Evolutionary conservation across 2,888 invertebrate genomes (phyloP).

Genomic region (Hyppa rectilinea): DNA sequence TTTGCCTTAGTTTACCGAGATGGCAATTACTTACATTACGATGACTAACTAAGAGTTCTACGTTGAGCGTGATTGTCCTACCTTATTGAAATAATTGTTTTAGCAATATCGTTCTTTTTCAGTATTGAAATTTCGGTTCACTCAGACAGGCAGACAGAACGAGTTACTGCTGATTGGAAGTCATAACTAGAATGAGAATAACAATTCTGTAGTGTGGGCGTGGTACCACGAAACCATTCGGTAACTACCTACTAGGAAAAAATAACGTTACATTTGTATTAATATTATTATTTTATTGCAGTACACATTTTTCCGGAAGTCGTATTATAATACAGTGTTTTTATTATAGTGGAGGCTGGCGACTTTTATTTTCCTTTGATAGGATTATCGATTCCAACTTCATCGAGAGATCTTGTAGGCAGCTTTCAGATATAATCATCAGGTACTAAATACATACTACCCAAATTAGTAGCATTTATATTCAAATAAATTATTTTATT

Average conservation of each 20-base stretch:
- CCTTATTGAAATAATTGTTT: constrained; percentile 20
- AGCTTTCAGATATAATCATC: too few relatives aligned
- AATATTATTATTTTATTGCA: background rate
- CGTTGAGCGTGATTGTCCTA: background rate
- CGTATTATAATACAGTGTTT: constrained; percentile 19
- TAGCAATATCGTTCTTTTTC: constrained; percentile 18
- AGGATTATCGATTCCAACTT: constrained; percentile 1
- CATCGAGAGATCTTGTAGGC: background rate
- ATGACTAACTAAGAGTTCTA: background rate
- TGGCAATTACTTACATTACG: background rate
- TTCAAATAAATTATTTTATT: too few relatives aligned
- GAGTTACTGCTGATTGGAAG: background rate
- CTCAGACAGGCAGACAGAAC: background rate
- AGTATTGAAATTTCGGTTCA: background rate
- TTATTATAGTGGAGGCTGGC: constrained; percentile 2
- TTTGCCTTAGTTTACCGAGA: background rate
- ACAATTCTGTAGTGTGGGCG: too few relatives aligned
- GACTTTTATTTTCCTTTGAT: constrained; percentile 7
- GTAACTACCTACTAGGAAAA: background rate
- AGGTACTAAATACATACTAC: too few relatives aligned
- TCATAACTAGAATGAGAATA: constrained; percentile 1
- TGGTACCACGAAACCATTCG: background rate
- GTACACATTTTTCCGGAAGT: background rate
- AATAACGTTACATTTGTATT: background rate
- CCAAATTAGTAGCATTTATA: too few relatives aligned